phyloP scores from a whole-genome alignment of 2,113 vertebrate genomes.

The Triplophysa tibetana region DNA sequence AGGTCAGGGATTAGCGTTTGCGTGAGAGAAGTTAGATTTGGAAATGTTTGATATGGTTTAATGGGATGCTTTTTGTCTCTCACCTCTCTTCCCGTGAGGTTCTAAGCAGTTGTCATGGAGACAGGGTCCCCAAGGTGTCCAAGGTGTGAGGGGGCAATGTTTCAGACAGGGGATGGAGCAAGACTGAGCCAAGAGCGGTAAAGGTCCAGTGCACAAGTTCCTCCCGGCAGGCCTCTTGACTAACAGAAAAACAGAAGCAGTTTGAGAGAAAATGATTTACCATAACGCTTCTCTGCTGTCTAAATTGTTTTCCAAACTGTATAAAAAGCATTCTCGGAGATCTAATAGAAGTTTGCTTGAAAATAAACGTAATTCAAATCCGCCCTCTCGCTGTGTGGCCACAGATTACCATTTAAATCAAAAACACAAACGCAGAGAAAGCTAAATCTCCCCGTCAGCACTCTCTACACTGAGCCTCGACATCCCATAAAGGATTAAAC shows the following conservation, averaged over 20 bases:
- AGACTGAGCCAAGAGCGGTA: conserved; percentile 71
- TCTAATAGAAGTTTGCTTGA: conserved; percentile 9
- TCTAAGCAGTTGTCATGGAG: conserved; percentile 77
- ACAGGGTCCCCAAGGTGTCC: conserved; percentile 80
- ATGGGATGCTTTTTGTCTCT: conserved; percentile 34
- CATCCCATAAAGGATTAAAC: background rate
- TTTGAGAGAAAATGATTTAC: background rate
- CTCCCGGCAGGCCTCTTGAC: conserved; percentile 77
- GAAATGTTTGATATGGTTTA: background rate
- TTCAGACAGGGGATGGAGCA: conserved; percentile 76
- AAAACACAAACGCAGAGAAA: conserved; percentile 31
- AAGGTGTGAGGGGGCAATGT: conserved; percentile 74
- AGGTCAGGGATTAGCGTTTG: conserved; percentile 3
- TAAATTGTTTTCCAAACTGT: background rate
- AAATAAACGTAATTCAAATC: conserved; percentile 44
- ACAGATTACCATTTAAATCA: conserved; percentile 54
- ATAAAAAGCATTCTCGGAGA: background rate
- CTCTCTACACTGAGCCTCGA: background rate
- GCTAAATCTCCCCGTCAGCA: background rate
- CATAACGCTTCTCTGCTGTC: background rate
- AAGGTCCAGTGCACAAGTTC: conserved; percentile 68
- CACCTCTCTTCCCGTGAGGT: conserved; percentile 80
- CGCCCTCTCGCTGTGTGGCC: conserved; percentile 23
- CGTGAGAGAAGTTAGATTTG: background rate
- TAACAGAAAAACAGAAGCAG: conserved; percentile 46